These are phyloP conservation scores for Dioctria rufipes DNA, from an alignment of 2,888 invertebrate genomes.

Conservation along the genomic window DNA sequence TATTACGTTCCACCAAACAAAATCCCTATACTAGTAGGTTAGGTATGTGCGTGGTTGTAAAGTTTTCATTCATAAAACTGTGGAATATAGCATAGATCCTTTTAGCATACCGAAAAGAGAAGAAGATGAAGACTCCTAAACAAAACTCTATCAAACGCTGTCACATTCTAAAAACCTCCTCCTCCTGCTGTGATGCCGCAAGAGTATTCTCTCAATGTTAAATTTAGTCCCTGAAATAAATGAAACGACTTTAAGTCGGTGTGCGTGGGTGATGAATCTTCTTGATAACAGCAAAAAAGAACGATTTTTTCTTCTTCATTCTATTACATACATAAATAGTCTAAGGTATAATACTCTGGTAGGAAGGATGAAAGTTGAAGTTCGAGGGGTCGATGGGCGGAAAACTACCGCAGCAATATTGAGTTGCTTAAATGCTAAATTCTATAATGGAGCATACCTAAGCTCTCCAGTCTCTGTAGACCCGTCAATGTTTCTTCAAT, in stretches of 20 bases:
- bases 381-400: background rate
- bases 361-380: too few species aligned
- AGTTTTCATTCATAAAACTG: constrained; percentile 28
- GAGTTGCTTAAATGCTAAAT: background rate
- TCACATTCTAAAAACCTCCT: too few species aligned
- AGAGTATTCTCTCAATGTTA: background rate
- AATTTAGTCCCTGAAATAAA: background rate
- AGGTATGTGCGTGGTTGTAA: constrained; percentile 2
- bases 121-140: too few species aligned
- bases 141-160: too few species aligned
- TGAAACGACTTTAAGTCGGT: background rate
- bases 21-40: too few species aligned
- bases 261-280: background rate
- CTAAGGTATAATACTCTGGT: too few species aligned
- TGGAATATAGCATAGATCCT: background rate
- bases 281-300: background rate
- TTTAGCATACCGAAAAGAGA: background rate
- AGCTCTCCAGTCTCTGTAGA: background rate
- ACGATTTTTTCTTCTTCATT: background rate
- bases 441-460: background rate
- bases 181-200: background rate
- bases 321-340: too few species aligned
- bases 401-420: constrained; percentile 17
- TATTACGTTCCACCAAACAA: background rate
- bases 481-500: constrained; percentile 17